Evolutionary conservation across 2,113 vertebrate genomes (phyloP), one percentile per base, ranked within the genome.

Genomic region (Turnix velox): DNA sequence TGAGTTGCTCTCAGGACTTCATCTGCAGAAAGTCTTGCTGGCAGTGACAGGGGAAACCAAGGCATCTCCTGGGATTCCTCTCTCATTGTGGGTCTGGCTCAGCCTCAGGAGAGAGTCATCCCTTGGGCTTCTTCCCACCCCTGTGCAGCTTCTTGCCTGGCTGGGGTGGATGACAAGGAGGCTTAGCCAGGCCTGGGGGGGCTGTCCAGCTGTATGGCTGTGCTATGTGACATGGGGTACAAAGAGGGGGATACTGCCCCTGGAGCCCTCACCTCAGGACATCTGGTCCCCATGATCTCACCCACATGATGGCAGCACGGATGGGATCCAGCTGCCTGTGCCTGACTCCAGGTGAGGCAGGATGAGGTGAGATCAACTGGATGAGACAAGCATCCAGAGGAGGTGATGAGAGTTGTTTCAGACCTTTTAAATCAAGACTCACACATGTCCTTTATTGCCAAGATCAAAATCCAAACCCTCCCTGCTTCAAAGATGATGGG

Each of bases 351-450:
- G 80, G 93, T 92, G 84, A 76, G 65, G 59, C 5, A 0, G 69
- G 71, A 87, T 72, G 88, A 91, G 57, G 61, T 75, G 88, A 87
- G 69, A 87, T 27, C 20, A 66, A 66, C 61, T 87, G 88, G 27
- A 39, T 79, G 62, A 91, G 74, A 78, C 24, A 82, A 51, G 87
- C 69, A 81, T 80, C 37, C 37, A 71, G 51, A 69, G 40, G 13
- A 79, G 78, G 83, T 66, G 84, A 85, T 75, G 62, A 87, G 61
- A 76, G 33, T 52, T 1, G 27, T 83, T 93, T 95, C 79, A 90
- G 82, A 72, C 62, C 85, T 90, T 92, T 87, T 87, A 93, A 90
- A 94, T 92, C 85, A 92, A 93, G 71, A 40, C 23, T 43, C 87
- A 68, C 37, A 48, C 4, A 31, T 68, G 45, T 40, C 52, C 58